Percentiles rank a stretch among this genome's conserved stretches.
These are phyloP conservation scores for Xiphorhynchus erythropygius DNA, from an alignment of 2,797 vertebrate genomes.

Conservation along the genomic window DNA sequence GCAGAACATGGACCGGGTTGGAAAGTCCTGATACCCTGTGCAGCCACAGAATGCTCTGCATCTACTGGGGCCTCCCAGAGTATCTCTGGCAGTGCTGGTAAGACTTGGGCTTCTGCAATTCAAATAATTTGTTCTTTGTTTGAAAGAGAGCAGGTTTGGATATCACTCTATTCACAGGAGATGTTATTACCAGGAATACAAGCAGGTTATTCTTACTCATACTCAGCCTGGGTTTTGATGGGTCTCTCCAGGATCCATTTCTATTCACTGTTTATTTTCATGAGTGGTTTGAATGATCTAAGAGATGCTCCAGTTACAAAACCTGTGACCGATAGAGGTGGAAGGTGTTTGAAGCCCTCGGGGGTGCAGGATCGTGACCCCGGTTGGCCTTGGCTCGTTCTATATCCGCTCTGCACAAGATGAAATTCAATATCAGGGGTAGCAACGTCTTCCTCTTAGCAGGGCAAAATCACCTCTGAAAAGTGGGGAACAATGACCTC, in stretches of 20 bases:
- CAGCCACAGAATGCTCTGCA: not conserved
- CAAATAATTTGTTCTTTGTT: not conserved
- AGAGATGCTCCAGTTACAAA: not conserved
- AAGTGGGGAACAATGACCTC: not conserved
- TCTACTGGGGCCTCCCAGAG: not conserved
- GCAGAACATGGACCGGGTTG: rapidly evolving
- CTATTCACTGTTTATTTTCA: conserved; percentile 27
- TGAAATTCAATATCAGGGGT: not conserved
- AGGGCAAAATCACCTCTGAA: not conserved
- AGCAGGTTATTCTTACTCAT: conserved; percentile 39
- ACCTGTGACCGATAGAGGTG: not conserved
- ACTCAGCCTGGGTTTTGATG: conserved; percentile 30
- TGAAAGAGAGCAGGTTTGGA: not conserved
- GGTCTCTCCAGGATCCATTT: conserved; percentile 40
- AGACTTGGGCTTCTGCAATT: not conserved
- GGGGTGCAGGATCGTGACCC: not conserved
- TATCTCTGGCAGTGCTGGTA: not conserved
- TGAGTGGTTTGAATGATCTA: not conserved
- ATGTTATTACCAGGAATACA: not conserved
- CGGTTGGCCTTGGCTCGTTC: not conserved
- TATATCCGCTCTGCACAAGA: not conserved
- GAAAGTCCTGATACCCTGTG: not conserved
- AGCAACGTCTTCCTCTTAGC: not conserved
- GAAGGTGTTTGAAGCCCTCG: not conserved
- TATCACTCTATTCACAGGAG: conserved; percentile 27